Evolutionary conservation across 2,888 invertebrate species (phyloP).

Genomic region (Eurytoma californica): DNA sequence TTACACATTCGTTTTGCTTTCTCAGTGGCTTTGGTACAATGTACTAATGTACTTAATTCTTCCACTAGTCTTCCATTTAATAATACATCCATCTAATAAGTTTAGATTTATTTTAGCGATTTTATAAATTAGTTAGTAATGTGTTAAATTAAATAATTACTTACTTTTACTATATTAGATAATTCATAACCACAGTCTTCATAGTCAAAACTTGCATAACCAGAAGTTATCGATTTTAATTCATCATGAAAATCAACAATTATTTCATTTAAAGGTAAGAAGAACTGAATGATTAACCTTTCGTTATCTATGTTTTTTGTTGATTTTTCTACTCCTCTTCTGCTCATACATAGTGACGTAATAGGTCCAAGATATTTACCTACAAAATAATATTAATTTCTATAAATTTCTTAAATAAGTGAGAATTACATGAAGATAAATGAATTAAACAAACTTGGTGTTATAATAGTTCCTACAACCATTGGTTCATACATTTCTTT

Average conservation of each 20-base stretch:
- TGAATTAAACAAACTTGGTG: slow-evolving; percentile 78
- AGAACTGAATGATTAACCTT: slow-evolving; percentile 87
- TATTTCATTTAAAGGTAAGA: slow-evolving; percentile 94
- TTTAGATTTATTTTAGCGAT: slow-evolving; percentile 3
- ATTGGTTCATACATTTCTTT: slow-evolving; percentile 90
- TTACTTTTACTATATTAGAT: slow-evolving; percentile 87
- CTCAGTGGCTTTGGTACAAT: slow-evolving; percentile 81
- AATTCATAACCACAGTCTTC: slow-evolving; percentile 89
- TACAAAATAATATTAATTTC: slow-evolving; percentile 56
- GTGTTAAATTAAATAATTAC: slow-evolving; percentile 7
- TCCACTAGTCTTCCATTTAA: slow-evolving; percentile 89
- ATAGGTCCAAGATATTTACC: slow-evolving; percentile 83
- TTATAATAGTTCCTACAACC: slow-evolving; percentile 92
- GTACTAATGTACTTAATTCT: slow-evolving; percentile 89
- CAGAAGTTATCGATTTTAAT: slow-evolving; percentile 92
- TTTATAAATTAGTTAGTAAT: background rate
- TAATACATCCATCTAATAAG: slow-evolving; percentile 82
- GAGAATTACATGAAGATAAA: background rate
- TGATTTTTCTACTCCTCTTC: slow-evolving; percentile 83
- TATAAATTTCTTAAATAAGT: slow-evolving; percentile 9
- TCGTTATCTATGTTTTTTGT: slow-evolving; percentile 88
- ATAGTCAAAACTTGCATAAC: slow-evolving; percentile 97
- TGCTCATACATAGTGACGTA: slow-evolving; percentile 84
- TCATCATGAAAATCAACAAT: slow-evolving; percentile 96
- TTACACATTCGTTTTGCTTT: slow-evolving; percentile 83